Evolutionary conservation across 2,797 vertebrate genomes (phyloP).

Genomic region (Avahi laniger): DNA sequence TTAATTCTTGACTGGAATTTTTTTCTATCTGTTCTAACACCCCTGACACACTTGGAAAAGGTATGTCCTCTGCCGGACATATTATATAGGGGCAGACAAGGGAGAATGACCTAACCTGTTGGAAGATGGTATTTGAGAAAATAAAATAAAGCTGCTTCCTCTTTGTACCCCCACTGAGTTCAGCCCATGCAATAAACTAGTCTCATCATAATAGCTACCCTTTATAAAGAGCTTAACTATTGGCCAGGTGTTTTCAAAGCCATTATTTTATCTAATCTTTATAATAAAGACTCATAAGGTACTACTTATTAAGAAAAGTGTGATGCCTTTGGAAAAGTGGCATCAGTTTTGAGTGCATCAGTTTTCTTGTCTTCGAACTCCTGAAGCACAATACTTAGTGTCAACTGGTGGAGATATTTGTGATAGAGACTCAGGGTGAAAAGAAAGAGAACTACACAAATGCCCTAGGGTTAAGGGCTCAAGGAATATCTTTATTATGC

Average conservation of each 20-base stretch:
- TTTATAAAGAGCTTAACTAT: background rate
- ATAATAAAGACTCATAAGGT: background rate
- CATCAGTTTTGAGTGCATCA: background rate
- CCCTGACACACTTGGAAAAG: background rate
- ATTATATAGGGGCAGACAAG: too few species aligned
- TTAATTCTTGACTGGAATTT: background rate
- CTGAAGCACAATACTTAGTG: background rate
- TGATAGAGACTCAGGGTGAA: background rate
- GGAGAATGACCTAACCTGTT: background rate
- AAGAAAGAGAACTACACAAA: background rate
- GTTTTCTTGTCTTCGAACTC: background rate
- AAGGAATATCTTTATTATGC: background rate
- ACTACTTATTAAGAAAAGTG: background rate
- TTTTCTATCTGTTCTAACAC: background rate
- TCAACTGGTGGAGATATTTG: background rate
- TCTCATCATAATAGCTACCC: background rate
- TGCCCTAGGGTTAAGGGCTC: background rate
- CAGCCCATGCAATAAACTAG: background rate
- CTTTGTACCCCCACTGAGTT: background rate
- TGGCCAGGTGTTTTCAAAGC: background rate
- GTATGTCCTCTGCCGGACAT: background rate
- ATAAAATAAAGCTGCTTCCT: background rate
- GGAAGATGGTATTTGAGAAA: background rate
- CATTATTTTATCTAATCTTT: background rate
- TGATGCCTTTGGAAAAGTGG: background rate